These are phyloP conservation scores for Rhinoraja longicauda DNA, from an alignment of 2,797 vertebrate species.

Conservation along the genomic window DNA sequence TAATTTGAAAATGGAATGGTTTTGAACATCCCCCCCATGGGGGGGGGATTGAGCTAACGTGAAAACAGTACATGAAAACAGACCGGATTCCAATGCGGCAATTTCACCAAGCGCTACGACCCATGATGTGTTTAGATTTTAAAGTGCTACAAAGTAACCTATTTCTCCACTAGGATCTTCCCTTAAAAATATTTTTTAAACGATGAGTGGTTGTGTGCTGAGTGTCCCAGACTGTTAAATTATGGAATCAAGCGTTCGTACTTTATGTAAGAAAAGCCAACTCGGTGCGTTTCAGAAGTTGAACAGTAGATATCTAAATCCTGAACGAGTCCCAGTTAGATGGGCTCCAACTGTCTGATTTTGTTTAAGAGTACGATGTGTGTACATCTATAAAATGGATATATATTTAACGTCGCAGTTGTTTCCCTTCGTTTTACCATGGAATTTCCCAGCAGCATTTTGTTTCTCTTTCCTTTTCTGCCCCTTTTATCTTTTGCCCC, in stretches of 20 bases:
- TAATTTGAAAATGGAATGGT: conserved; percentile 71
- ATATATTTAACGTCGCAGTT: not conserved
- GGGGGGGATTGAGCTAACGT: conserved; percentile 67
- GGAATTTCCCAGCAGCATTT: not conserved
- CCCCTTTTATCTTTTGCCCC: not conserved
- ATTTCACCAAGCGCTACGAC: not conserved
- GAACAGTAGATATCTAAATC: not conserved
- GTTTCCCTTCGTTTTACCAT: not conserved
- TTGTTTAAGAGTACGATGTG: not conserved
- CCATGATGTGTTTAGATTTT: not conserved
- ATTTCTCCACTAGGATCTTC: not conserved
- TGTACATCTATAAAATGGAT: not conserved
- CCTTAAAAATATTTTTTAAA: not conserved
- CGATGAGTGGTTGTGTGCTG: not conserved
- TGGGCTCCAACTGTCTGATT: not conserved
- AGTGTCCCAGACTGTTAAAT: not conserved
- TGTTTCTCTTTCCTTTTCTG: not conserved
- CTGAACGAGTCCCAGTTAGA: too few relatives aligned
- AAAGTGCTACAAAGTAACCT: not conserved
- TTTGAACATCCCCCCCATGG: conserved; percentile 73
- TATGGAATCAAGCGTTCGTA: not conserved
- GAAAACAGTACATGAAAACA: conserved; percentile 45
- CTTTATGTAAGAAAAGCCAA: not conserved
- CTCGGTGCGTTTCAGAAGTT: not conserved
- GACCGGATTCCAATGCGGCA: conserved; percentile 1